Evolutionary conservation across 2,888 invertebrate species (phyloP).

Genomic region (Plebejus argus): DNA sequence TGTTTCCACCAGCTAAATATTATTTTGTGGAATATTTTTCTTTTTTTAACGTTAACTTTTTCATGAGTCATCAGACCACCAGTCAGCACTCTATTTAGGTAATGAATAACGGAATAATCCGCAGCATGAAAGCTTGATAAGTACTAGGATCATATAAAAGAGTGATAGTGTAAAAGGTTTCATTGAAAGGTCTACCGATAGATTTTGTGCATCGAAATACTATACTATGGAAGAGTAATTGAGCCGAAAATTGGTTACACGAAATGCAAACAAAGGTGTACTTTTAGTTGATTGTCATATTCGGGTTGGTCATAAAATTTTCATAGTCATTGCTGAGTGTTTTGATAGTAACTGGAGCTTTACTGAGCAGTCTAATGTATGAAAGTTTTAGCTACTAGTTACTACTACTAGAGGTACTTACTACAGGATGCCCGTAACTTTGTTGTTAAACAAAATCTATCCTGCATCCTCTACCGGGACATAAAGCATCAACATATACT

Average conservation of each 20-base stretch:
- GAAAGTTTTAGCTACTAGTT: too few species aligned
- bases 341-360: too few species aligned
- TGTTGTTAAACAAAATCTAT: too few species aligned
- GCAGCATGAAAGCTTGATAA: constrained; percentile 9
- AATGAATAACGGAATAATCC: constrained; percentile 6
- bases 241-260: neutral
- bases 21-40: neutral
- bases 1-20: neutral
- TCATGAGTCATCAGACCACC: constrained; percentile 20
- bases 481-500: too few species aligned
- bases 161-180: constrained; percentile 30
- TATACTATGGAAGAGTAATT: neutral
- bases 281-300: neutral
- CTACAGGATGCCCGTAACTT: too few species aligned
- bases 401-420: too few species aligned
- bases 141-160: constrained; percentile 18
- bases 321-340: too few species aligned
- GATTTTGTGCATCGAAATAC: neutral
- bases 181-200: constrained; percentile 6
- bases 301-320: too few species aligned
- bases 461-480: too few species aligned
- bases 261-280: neutral
- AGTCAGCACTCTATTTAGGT: constrained; percentile 6
- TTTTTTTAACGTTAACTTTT: constrained; percentile 1
- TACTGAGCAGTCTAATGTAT: too few species aligned